Evolutionary conservation across 2,888 invertebrate species (phyloP).

Genomic region (Piscicola geometra): DNA sequence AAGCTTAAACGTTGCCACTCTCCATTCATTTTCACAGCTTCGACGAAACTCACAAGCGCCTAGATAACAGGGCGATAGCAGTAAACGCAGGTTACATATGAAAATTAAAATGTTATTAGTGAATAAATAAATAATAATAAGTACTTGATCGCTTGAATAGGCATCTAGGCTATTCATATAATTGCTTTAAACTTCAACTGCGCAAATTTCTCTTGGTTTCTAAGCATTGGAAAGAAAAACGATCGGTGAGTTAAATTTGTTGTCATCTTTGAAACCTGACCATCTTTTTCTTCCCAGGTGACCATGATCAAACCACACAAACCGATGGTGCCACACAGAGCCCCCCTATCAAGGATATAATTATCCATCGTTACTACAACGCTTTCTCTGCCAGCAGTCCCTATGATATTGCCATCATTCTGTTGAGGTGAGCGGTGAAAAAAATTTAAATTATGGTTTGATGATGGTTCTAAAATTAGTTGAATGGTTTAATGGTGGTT

Average conservation of each 20-base stretch:
- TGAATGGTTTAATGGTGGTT: too few species aligned
- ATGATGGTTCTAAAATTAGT: too few species aligned
- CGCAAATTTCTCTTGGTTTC: not conserved
- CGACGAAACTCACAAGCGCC: not conserved
- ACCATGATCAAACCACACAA: constrained; percentile 15
- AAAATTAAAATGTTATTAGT: too few species aligned
- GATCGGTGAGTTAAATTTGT: not conserved
- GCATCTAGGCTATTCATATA: not conserved
- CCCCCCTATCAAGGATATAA: not conserved
- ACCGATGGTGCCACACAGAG: constrained; percentile 15
- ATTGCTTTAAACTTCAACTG: not conserved
- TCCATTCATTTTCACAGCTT: too few species aligned
- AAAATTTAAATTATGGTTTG: too few species aligned
- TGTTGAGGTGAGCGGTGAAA: too few species aligned
- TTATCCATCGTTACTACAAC: constrained; percentile 15
- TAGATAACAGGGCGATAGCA: not conserved
- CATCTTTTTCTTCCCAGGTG: too few species aligned
- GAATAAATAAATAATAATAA: too few species aligned
- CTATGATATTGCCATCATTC: constrained; percentile 32
- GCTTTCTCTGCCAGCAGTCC: constrained; percentile 8
- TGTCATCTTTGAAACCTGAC: not conserved
- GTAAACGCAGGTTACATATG: too few species aligned
- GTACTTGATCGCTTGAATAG: too few species aligned
- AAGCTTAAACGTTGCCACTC: too few species aligned
- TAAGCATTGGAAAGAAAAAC: not conserved